Evolutionary conservation across 2,888 invertebrate species (phyloP).

Genomic region (Drosophila tripunctata): DNA sequence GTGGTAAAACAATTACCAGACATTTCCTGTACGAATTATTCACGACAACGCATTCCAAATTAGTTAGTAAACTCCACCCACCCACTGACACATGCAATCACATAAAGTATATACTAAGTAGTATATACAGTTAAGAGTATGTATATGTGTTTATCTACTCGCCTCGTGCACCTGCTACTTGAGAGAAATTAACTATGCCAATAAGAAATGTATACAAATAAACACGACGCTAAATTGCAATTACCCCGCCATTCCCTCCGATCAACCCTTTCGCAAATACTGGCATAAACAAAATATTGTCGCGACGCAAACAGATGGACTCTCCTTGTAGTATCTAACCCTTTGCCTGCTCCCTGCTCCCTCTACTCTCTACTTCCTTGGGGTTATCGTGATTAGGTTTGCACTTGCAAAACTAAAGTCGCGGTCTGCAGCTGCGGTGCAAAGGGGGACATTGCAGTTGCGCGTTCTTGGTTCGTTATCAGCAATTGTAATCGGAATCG

Average conservation of each 20-base stretch:
- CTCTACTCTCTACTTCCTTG: not conserved
- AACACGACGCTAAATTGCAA: constrained; percentile 34
- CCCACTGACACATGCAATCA: not conserved
- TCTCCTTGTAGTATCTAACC: no score
- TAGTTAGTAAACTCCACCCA: constrained; percentile 1
- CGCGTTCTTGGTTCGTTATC: constrained; percentile 18
- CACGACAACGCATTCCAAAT: constrained; percentile 1
- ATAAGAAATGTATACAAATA: constrained; percentile 19
- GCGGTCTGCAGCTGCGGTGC: constrained; percentile 15
- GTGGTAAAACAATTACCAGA: not conserved
- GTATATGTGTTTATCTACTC: constrained; percentile 2
- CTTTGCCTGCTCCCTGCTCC: not conserved
- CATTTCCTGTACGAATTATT: constrained; percentile 20
- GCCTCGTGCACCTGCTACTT: constrained; percentile 21
- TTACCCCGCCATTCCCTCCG: constrained; percentile 2
- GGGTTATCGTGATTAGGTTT: not conserved
- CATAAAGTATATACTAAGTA: not conserved
- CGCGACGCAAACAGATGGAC: constrained; percentile 29
- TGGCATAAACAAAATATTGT: constrained; percentile 35
- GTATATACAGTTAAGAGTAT: no score
- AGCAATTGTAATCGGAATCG: constrained; percentile 23
- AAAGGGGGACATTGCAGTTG: constrained; percentile 9
- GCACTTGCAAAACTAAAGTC: not conserved
- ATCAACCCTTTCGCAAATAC: not conserved
- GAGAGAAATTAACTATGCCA: constrained; percentile 16